Conservation (phyloP, 2,113 vertebrate species). For the Emydura subglobosa region DNA sequence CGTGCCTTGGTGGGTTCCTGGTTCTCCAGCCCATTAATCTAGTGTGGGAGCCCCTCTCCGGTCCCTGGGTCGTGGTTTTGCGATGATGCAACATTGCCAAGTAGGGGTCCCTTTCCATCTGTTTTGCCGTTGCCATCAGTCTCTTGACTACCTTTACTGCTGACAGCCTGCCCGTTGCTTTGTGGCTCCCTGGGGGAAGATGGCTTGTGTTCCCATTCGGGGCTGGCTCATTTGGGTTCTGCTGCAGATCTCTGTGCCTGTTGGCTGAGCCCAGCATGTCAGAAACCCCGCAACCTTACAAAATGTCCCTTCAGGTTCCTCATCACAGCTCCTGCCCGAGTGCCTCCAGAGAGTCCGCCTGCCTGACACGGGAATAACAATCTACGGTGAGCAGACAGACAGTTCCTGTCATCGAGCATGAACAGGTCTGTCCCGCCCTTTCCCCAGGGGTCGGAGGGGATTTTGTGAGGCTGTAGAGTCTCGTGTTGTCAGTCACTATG, state of each 20-base stretch:
- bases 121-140: not conserved
- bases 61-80: too few relatives aligned
- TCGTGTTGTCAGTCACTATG: not conserved
- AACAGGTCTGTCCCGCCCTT: not conserved
- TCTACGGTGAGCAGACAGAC: fast-evolving
- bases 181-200: not conserved
- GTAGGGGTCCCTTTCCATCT: not conserved
- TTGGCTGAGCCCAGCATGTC: not conserved
- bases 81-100: too few relatives aligned
- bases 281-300: not conserved
- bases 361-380: not conserved
- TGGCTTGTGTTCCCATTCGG: not conserved
- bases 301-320: not conserved
- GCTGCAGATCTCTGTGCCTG: not conserved
- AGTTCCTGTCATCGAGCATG: not conserved
- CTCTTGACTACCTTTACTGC: too few relatives aligned
- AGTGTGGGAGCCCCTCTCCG: too few relatives aligned
- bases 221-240: not conserved
- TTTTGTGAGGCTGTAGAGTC: not conserved
- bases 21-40: not conserved
- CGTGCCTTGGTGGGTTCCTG: too few relatives aligned
- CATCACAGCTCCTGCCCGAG: not conserved
- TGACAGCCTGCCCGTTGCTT: not conserved
- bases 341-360: not conserved
- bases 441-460: not conserved